Conservation (phyloP, 92 coral and sea anemone species). For the Umimayanthus chanpuru region DNA sequence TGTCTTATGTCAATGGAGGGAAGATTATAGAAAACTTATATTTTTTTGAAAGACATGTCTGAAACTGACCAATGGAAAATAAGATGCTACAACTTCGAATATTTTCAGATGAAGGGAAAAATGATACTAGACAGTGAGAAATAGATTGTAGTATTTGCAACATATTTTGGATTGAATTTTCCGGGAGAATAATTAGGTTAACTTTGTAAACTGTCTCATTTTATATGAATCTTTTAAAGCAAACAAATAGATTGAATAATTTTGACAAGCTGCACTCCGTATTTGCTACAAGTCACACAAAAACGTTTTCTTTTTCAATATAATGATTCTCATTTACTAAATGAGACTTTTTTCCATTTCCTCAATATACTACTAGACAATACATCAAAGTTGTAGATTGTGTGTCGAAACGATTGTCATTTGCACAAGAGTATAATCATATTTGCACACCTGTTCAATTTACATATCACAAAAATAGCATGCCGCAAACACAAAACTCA, state of each 20-base stretch:
- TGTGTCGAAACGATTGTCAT: not conserved
- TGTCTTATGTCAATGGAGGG: too few species aligned
- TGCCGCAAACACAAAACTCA: not conserved
- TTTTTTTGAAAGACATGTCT: too few species aligned
- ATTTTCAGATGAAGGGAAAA: too few species aligned
- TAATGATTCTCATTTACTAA: not conserved
- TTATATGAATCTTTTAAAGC: not conserved
- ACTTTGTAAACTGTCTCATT: not conserved
- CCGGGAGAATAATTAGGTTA: not conserved
- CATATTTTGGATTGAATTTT: not conserved
- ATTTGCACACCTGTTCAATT: slow-evolving; percentile 9
- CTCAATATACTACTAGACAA: not conserved
- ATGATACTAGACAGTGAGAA: not conserved
- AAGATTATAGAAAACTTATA: too few species aligned
- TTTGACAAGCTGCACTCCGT: not conserved
- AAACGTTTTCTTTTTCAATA: not conserved
- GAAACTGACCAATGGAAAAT: too few species aligned
- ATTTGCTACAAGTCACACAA: not conserved
- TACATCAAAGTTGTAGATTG: not conserved
- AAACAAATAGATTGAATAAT: not conserved
- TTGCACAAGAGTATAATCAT: not conserved
- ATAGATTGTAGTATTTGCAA: not conserved
- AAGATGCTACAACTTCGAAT: too few species aligned
- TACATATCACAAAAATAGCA: not conserved
- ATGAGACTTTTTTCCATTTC: not conserved